A percentile compares a stretch with the other conserved stretches of the same genome.
phyloP scores from a whole-genome alignment of 2,113 vertebrate species.

The Aptenodytes forsteri region DNA sequence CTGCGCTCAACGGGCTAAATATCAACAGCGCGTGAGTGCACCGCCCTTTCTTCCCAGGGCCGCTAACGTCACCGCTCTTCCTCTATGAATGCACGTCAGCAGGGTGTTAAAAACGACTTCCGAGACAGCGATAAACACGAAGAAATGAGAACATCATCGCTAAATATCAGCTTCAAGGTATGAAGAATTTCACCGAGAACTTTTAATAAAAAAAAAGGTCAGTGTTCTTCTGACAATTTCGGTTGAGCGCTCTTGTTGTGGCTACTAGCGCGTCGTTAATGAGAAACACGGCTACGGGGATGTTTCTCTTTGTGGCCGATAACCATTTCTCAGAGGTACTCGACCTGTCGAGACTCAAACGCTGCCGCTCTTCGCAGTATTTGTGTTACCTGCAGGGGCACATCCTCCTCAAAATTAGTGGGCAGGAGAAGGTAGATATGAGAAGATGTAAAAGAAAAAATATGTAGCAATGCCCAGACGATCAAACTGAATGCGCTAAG shows the following conservation, averaged over 20 bases:
- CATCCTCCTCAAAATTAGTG: neutral
- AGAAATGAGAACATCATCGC: slow-evolving; percentile 38
- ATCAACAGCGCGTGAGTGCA: neutral
- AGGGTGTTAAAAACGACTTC: slow-evolving; percentile 37
- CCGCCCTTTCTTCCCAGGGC: neutral
- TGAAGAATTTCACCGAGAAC: slow-evolving; percentile 28
- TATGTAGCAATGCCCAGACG: slow-evolving; percentile 61
- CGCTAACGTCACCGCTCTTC: neutral
- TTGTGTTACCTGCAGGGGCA: neutral
- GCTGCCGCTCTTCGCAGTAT: neutral
- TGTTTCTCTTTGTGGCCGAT: neutral
- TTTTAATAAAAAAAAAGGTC: slow-evolving; percentile 27
- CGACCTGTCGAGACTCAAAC: slow-evolving; percentile 17
- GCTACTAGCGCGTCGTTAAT: slow-evolving; percentile 2
- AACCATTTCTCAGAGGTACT: neutral
- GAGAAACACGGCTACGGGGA: neutral
- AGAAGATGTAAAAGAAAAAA: slow-evolving; percentile 54
- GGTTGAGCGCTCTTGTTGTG: neutral
- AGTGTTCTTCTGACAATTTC: slow-evolving; percentile 54
- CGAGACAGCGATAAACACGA: slow-evolving; percentile 1
- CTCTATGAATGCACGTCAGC: slow-evolving; percentile 26
- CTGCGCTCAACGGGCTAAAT: neutral
- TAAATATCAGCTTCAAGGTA: slow-evolving; percentile 36
- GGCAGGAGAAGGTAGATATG: slow-evolving; percentile 42
- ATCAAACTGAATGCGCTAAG: slow-evolving; percentile 81